Percentiles rank a stretch among this genome's conserved stretches.
These are phyloP conservation scores for Sinocyclocheilus rhinocerous DNA, from an alignment of 2,113 vertebrate species.

Conservation along the genomic window DNA sequence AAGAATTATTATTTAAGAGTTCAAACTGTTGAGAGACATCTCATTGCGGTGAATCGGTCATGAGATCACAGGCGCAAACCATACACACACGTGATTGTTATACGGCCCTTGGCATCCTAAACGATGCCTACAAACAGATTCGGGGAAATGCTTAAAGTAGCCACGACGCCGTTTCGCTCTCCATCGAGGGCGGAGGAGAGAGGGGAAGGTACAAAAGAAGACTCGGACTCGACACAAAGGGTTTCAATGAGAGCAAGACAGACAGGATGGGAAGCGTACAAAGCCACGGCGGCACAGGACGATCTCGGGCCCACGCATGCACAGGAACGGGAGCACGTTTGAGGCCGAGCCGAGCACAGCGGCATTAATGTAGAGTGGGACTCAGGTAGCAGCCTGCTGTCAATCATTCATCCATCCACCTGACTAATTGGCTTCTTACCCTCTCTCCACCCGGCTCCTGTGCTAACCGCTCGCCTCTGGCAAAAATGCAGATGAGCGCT, in stretches of 20 bases:
- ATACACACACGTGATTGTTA: conserved; percentile 49
- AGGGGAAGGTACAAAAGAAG: conserved; percentile 47
- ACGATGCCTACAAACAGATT: conserved; percentile 39
- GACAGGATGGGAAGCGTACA: background rate
- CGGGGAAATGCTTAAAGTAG: conserved; percentile 5
- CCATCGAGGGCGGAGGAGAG: conserved; percentile 26
- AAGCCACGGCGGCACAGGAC: background rate
- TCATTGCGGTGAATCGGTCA: background rate
- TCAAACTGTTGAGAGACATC: background rate
- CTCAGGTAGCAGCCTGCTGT: conserved; percentile 97
- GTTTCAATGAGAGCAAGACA: background rate
- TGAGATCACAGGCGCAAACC: conserved; percentile 18
- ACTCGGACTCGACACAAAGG: conserved; percentile 20
- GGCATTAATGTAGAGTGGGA: conserved; percentile 79
- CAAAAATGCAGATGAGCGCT: conserved; percentile 99
- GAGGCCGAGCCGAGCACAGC: conserved; percentile 61
- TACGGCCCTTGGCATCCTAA: conserved; percentile 40
- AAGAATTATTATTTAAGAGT: too few species aligned
- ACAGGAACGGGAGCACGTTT: conserved; percentile 2
- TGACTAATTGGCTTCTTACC: conserved; percentile 99
- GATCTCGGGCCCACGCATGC: background rate
- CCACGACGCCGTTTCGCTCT: too few species aligned
- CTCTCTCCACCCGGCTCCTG: conserved; percentile 98
- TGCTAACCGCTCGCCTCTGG: conserved; percentile 99
- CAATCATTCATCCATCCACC: conserved; percentile 99